Conservation (phyloP, 2,888 invertebrate genomes). For the Pristionchus exspectatus region DNA sequence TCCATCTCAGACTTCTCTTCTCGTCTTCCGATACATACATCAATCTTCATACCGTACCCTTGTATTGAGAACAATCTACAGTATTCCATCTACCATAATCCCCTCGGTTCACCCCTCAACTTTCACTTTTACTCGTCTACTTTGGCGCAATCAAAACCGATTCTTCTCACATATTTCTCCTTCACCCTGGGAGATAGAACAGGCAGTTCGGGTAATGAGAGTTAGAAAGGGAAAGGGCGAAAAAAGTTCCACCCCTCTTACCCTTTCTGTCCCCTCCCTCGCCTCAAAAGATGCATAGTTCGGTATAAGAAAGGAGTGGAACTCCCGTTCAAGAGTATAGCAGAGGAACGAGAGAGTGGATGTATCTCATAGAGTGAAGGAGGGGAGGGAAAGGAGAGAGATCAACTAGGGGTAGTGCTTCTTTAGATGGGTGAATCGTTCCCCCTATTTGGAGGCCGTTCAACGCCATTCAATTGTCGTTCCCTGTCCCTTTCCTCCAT, state of each 20-base stretch:
- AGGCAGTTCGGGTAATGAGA: constrained; percentile 31
- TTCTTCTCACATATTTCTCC: constrained; percentile 43
- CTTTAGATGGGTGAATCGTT: constrained; percentile 40
- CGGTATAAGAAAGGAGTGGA: constrained; percentile 45
- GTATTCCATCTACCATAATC: neutral
- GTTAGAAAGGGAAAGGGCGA: constrained; percentile 47
- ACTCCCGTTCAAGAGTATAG: constrained; percentile 48
- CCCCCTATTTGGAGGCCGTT: constrained; percentile 50
- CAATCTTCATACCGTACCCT: neutral
- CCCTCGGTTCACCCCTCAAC: neutral
- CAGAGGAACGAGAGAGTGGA: neutral
- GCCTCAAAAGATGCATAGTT: neutral
- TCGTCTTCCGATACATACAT: constrained; percentile 16
- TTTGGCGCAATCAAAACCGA: constrained; percentile 32
- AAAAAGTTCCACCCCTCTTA: constrained; percentile 49
- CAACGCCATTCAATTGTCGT: constrained; percentile 50
- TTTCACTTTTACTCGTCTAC: neutral
- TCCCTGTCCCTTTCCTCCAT: constrained; percentile 30
- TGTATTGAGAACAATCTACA: too few relatives aligned
- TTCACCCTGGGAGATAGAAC: constrained; percentile 34
- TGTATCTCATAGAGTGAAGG: neutral
- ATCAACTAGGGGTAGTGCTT: constrained; percentile 47
- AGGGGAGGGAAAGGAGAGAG: neutral
- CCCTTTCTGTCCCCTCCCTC: neutral
- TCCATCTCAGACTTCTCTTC: constrained; percentile 31